Conservation (phyloP, 2,888 invertebrate genomes). For the Synergus gifuensis region DNA sequence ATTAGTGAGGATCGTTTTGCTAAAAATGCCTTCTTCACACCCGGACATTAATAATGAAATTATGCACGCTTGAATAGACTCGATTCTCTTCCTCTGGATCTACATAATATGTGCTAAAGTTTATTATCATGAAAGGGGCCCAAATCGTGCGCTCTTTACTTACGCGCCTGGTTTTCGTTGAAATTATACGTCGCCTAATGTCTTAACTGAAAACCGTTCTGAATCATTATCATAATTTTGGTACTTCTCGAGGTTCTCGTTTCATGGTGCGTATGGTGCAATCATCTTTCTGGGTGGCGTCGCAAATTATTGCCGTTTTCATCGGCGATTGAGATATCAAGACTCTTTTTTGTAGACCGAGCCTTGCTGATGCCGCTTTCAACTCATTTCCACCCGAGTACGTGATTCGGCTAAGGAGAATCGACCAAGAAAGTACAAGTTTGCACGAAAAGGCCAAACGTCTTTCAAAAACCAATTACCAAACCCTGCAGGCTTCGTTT, state of each 20-base stretch:
- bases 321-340: conserved; percentile 74
- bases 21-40: conserved; percentile 48
- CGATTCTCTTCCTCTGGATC: conserved; percentile 55
- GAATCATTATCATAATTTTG: conserved; percentile 77
- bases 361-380: conserved; percentile 50
- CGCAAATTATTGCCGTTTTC: conserved; percentile 73
- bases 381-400: conserved; percentile 49
- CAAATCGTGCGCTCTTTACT: conserved; percentile 68
- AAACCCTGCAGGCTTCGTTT: not conserved
- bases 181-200: conserved; percentile 77
- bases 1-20: conserved; percentile 47
- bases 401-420: conserved; percentile 31
- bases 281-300: conserved; percentile 75
- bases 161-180: conserved; percentile 68
- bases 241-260: conserved; percentile 69
- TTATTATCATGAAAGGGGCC: conserved; percentile 69
- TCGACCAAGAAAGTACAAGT: conserved; percentile 23
- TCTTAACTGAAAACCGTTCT: conserved; percentile 76
- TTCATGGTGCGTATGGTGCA: conserved; percentile 65
- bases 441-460: not conserved
- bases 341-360: conserved; percentile 46
- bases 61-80: conserved; percentile 49
- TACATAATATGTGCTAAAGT: conserved; percentile 74
- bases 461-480: conserved; percentile 15
- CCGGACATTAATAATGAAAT: conserved; percentile 57